phyloP scores from a whole-genome alignment of 2,888 invertebrate genomes.

The Drosophila recens region DNA sequence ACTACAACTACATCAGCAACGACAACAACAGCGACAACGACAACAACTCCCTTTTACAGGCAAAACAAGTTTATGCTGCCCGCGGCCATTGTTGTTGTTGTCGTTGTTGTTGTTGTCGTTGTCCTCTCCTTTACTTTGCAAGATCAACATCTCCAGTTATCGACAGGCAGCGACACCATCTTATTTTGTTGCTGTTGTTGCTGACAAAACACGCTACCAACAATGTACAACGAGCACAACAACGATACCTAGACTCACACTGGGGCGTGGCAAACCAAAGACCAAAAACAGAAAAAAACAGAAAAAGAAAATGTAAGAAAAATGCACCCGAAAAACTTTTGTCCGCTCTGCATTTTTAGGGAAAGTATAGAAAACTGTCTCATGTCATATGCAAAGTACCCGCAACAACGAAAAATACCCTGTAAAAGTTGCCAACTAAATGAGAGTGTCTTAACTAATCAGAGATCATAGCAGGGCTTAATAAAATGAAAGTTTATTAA shows the following conservation, averaged over 20 bases:
- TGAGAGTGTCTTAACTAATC: neutral
- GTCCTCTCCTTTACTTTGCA: slow-evolving; percentile 73
- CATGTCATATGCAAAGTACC: slow-evolving; percentile 76
- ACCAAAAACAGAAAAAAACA: slow-evolving; percentile 34
- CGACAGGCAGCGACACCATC: slow-evolving; percentile 79
- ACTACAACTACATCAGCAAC: slow-evolving; percentile 42
- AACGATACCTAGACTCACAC: slow-evolving; percentile 39
- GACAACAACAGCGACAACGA: slow-evolving; percentile 39
- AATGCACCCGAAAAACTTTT: slow-evolving; percentile 52
- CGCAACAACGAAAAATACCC: slow-evolving; percentile 55
- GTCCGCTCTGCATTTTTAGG: slow-evolving; percentile 46
- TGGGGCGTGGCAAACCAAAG: slow-evolving; percentile 63
- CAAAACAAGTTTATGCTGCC: slow-evolving; percentile 79
- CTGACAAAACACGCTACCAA: slow-evolving; percentile 64
- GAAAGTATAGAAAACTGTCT: slow-evolving; percentile 58
- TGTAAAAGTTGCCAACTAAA: slow-evolving; percentile 3
- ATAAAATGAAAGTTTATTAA: neutral
- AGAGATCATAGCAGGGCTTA: neutral
- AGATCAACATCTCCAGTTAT: slow-evolving; percentile 79
- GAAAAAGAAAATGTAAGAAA: slow-evolving; percentile 35
- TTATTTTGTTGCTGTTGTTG: slow-evolving; percentile 57
- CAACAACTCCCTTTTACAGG: slow-evolving; percentile 79
- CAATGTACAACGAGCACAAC: slow-evolving; percentile 32
- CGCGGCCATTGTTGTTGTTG: slow-evolving; percentile 56
- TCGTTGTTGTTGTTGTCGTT: slow-evolving; percentile 26